phyloP scores from a whole-genome alignment of 1,140 invertebrate species.

The Trichonephila clavata region DNA sequence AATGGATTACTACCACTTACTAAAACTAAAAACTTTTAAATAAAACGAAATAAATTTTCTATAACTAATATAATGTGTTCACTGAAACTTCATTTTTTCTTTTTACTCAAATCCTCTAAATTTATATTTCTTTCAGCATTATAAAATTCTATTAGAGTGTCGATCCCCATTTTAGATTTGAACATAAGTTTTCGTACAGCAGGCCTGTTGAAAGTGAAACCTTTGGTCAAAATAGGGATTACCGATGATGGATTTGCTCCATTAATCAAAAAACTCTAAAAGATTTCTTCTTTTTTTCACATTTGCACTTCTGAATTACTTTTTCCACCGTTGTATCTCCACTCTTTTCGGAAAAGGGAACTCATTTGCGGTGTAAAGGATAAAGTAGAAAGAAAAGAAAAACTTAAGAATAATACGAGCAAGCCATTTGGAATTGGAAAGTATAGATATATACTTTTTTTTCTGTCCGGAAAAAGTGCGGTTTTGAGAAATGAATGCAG shows the following conservation, averaged over 20 bases:
- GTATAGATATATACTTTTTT: constrained; percentile 2
- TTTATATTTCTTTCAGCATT: not conserved
- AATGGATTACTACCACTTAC: too few species aligned
- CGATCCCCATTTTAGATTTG: not conserved
- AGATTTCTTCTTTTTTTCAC: not conserved
- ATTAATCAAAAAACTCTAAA: constrained; percentile 63
- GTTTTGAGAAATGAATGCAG: constrained; percentile 35
- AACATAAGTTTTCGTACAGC: constrained; percentile 22
- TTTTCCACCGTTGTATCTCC: constrained; percentile 6
- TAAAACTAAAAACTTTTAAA: too few species aligned
- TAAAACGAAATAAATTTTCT: too few species aligned
- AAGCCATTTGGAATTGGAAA: constrained; percentile 17
- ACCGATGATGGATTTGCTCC: constrained; percentile 40
- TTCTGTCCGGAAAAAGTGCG: not conserved
- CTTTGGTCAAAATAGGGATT: constrained; percentile 56
- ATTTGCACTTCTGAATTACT: constrained; percentile 10
- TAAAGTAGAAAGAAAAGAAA: not conserved
- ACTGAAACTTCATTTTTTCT: not conserved
- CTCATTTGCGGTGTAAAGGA: constrained; percentile 29
- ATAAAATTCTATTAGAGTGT: not conserved
- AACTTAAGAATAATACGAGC: not conserved
- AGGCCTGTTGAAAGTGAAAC: constrained; percentile 2
- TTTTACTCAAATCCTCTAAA: not conserved
- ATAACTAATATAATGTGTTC: too few species aligned
- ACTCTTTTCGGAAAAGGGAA: constrained; percentile 5